Conservation (phyloP, 2,888 invertebrate genomes). For the Eutolmus rufibarbis region DNA sequence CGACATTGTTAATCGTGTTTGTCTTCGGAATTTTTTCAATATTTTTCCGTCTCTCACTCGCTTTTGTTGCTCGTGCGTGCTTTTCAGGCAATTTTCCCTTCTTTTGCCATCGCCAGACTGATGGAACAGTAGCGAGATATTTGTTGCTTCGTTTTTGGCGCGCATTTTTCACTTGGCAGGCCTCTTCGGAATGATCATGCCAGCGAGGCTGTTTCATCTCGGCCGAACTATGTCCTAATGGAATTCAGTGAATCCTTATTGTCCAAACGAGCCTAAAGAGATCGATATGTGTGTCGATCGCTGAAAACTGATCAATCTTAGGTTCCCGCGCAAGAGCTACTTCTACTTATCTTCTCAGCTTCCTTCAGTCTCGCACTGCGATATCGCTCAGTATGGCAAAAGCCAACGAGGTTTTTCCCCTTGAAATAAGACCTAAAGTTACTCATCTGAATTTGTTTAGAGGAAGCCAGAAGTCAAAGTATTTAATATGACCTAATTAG, state of each 20-base stretch:
- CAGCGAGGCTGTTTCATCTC: slow-evolving; percentile 42
- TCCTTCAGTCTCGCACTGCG: neutral
- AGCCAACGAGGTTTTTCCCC: neutral
- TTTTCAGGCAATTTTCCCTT: slow-evolving; percentile 33
- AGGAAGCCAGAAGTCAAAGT: neutral
- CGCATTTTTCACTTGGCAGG: slow-evolving; percentile 33
- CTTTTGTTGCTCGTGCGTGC: slow-evolving; percentile 24
- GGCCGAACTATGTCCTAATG: slow-evolving; percentile 49
- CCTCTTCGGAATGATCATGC: slow-evolving; percentile 25
- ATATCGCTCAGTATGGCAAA: neutral
- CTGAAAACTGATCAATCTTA: neutral
- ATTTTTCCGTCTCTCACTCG: slow-evolving; percentile 33
- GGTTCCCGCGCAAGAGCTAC: neutral
- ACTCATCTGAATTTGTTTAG: neutral
- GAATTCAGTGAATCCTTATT: slow-evolving; percentile 46
- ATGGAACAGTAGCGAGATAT: slow-evolving; percentile 30
- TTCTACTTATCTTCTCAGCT: neutral
- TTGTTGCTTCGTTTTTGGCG: slow-evolving; percentile 30
- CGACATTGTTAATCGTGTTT: slow-evolving; percentile 42
- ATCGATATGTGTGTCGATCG: slow-evolving; percentile 25
- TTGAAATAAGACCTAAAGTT: neutral
- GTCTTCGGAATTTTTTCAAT: slow-evolving; percentile 38
- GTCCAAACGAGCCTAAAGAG: slow-evolving; percentile 13
- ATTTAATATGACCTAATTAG: neutral
- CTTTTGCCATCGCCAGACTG: neutral